Conservation (phyloP, 2,113 vertebrate genomes). For the Myotis yumanensis region DNA sequence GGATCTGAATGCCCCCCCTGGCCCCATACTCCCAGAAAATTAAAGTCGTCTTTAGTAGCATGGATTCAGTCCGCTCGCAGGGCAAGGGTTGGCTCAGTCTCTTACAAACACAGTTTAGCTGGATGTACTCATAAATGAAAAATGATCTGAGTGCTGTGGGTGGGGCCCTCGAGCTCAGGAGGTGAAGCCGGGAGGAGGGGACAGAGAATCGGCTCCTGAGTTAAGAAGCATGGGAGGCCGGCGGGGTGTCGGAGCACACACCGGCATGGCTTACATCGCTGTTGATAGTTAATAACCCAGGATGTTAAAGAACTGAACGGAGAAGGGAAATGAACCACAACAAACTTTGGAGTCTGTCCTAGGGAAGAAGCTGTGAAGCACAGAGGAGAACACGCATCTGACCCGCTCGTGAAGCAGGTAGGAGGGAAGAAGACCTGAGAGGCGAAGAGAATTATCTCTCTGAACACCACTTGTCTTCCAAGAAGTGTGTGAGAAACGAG, state of each 20-base stretch:
- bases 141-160: conserved; percentile 70
- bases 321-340: conserved; percentile 45
- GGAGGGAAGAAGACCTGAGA: conserved; percentile 27
- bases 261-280: conserved; percentile 33
- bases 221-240: not conserved
- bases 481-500: not conserved
- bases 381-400: conserved; percentile 53
- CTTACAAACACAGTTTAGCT: conserved; percentile 57
- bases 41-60: conserved; percentile 39
- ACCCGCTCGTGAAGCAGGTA: conserved; percentile 43
- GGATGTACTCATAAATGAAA: conserved; percentile 72
- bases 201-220: not conserved
- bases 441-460: not conserved
- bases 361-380: conserved; percentile 1
- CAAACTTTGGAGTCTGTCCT: conserved; percentile 57
- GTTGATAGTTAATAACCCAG: conserved; percentile 68
- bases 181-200: conserved; percentile 40
- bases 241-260: not conserved
- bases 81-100: conserved; percentile 43
- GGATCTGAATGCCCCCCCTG: not conserved
- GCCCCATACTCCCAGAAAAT: conserved; percentile 20
- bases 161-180: conserved; percentile 67
- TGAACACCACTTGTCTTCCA: not conserved
- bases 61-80: not conserved
- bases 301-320: conserved; percentile 62